Conservation (phyloP, 2,797 vertebrate species). For the Cephalopachus bancanus region DNA sequence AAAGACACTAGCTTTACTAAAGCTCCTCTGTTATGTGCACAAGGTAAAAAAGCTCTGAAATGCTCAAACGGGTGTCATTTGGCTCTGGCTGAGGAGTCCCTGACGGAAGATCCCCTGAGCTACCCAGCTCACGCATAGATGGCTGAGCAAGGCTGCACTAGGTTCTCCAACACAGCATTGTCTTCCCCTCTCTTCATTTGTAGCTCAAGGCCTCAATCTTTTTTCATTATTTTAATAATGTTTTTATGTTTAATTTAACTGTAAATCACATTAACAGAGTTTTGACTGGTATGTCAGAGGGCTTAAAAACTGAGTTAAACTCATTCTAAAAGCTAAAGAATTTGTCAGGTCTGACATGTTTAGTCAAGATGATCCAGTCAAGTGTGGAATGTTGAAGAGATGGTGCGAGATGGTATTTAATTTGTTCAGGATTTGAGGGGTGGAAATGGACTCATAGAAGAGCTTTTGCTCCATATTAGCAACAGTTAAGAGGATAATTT, state of each 20-base stretch:
- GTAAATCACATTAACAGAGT: slow-evolving; percentile 86
- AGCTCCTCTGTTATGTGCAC: background rate
- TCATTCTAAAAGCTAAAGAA: slow-evolving; percentile 82
- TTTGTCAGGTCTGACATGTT: slow-evolving; percentile 85
- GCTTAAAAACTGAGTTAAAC: slow-evolving; percentile 84
- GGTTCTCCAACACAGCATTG: background rate
- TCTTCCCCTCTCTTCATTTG: background rate
- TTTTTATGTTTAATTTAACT: slow-evolving; percentile 88
- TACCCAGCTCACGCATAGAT: background rate
- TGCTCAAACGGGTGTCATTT: background rate
- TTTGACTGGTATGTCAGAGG: slow-evolving; percentile 86
- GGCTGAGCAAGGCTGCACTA: slow-evolving; percentile 33
- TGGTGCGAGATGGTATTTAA: slow-evolving; percentile 72
- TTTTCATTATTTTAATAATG: slow-evolving; percentile 83
- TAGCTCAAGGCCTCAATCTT: slow-evolving; percentile 75
- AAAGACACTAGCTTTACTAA: background rate
- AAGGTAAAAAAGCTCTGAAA: slow-evolving; percentile 10
- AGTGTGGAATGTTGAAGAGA: slow-evolving; percentile 81
- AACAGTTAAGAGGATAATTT: slow-evolving; percentile 81
- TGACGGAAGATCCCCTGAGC: background rate
- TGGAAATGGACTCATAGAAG: slow-evolving; percentile 69
- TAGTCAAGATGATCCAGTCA: slow-evolving; percentile 85
- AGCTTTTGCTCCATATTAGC: slow-evolving; percentile 78
- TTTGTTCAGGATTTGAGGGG: slow-evolving; percentile 81
- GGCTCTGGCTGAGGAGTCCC: background rate